Conservation (phyloP, 2,888 invertebrate genomes). For the Leucophenga montana region DNA sequence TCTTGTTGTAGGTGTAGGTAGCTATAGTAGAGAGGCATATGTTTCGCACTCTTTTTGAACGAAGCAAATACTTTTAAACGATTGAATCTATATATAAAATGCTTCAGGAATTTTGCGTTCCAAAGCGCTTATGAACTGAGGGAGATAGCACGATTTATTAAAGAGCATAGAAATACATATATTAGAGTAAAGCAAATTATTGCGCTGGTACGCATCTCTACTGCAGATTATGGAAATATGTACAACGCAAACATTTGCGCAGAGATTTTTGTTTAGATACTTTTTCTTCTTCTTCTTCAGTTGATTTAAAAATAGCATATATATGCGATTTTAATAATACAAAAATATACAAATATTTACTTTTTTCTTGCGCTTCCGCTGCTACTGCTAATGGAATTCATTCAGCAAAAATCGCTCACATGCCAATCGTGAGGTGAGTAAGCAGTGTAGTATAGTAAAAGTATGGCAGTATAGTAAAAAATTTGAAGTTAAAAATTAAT, state of each 20-base stretch:
- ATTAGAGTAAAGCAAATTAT: too few relatives aligned
- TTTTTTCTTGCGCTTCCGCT: background rate
- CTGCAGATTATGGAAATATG: constrained; percentile 3
- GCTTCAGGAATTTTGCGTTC: background rate
- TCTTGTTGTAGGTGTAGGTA: background rate
- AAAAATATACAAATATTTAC: background rate
- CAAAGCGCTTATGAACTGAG: background rate
- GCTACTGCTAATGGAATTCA: background rate
- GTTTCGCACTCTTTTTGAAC: background rate
- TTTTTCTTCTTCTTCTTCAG: background rate
- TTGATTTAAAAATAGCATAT: constrained; percentile 15
- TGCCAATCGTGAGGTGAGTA: background rate
- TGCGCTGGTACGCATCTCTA: background rate
- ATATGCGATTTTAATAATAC: constrained; percentile 17
- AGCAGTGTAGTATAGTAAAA: background rate
- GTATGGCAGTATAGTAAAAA: too few relatives aligned
- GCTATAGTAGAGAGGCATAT: background rate
- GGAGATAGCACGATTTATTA: background rate
- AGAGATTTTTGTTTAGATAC: too few relatives aligned
- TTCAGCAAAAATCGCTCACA: background rate
- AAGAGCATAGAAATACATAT: too few relatives aligned
- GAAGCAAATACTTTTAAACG: too few relatives aligned
- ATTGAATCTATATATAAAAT: too few relatives aligned
- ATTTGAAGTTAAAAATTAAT: background rate
- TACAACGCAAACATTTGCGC: background rate